Conservation (phyloP, 2,888 invertebrate species). For the Apantesis nais region DNA sequence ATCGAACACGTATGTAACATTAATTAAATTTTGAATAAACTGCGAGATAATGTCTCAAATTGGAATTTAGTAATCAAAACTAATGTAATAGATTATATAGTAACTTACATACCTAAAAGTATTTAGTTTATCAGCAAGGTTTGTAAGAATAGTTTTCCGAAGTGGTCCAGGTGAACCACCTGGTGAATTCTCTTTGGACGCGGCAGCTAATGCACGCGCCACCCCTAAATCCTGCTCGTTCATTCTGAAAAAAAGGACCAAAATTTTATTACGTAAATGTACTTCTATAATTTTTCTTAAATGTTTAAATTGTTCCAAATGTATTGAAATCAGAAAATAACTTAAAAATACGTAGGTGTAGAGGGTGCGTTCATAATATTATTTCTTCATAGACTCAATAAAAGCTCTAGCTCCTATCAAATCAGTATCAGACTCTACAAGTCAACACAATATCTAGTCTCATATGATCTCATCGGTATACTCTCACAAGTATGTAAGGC, state of each 20-base stretch:
- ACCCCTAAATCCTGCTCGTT: slow-evolving; percentile 90
- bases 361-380: no score
- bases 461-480: neutral
- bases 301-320: neutral
- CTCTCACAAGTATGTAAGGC: neutral
- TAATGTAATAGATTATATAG: neutral
- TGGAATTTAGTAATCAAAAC: neutral
- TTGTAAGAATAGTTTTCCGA: slow-evolving; percentile 87
- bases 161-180: slow-evolving; percentile 87
- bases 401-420: neutral
- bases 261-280: neutral
- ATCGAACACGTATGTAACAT: neutral
- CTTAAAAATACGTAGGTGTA: no score
- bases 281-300: neutral
- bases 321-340: no score
- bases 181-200: slow-evolving; percentile 84
- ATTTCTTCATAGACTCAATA: neutral
- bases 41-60: neutral
- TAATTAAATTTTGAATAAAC: neutral
- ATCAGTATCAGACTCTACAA: neutral
- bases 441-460: neutral
- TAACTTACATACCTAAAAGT: slow-evolving; percentile 89
- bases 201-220: slow-evolving; percentile 89
- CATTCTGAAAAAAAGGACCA: slow-evolving; percentile 72
- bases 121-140: slow-evolving; percentile 88